Evolutionary conservation across 92 coral and sea anemone genomes (phyloP), one percentile per base, ranked within the genome.

Genomic region (Palythoa grandiflora): DNA sequence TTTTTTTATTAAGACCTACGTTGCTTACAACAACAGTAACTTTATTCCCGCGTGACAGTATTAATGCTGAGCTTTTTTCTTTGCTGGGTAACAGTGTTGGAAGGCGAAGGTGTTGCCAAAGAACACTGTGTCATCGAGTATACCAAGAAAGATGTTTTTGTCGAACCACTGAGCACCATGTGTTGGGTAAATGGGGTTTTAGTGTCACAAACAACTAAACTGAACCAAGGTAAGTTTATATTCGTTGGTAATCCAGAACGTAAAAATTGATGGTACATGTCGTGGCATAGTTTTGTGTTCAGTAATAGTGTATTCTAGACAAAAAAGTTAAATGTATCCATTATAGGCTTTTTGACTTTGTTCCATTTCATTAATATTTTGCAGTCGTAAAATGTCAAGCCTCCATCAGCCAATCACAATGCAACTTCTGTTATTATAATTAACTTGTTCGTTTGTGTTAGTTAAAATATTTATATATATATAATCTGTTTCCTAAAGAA

Each of bases 181-280:
- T 95, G 98, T 57, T 94, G 96, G 95, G 89, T 96, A 48, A 96
- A 96, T 47, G 94, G 95, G 1, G 98, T 95, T 65, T 83, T 91
- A 44, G 83, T 94, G 54, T 54, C 90, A 3, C 95, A 96, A 71
- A 87, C 99, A 7, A 95, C 93, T 20, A 93, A 92, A 87, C 93
- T 96, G 13, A 93, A 90, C 78, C 99, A 96, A 93, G 99, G 99
- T 63, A 63, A 63, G 21, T n/a, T 20, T n/a, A 3, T 9, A 9
- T 3, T 63, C 20, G 10, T 59, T 17, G 20, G 16, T 16, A 2
- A 5, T 14, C 20, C n/a, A n/a, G 28, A 1, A 21, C 20, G 5
- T 63, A 1, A 63, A 12, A 17, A 7, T 17, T 17, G 10, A 17
- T 63, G 16, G 3, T 4, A 0, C 70, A n/a, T n/a, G 5, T 63